phyloP scores from a whole-genome alignment of 2,113 vertebrate species.

The Chascanopsetta lugubris region DNA sequence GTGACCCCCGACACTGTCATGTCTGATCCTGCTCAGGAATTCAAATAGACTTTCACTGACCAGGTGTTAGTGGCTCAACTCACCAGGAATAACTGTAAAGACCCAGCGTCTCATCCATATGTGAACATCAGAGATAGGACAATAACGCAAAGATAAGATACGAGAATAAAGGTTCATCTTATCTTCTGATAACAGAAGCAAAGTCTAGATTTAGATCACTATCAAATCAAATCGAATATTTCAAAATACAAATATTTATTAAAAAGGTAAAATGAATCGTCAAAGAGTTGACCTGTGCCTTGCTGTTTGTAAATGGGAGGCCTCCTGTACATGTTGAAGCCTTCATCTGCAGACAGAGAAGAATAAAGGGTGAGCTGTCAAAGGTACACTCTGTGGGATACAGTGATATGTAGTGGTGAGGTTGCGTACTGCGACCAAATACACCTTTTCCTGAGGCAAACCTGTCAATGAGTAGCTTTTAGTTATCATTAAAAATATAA shows the following conservation, averaged over 20 bases:
- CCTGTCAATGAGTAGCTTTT: too few species aligned
- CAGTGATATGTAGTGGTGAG: too few species aligned
- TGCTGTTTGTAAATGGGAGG: constrained; percentile 97
- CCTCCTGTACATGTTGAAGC: constrained; percentile 94
- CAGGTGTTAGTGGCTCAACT: background rate
- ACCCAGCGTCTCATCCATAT: background rate
- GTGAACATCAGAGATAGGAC: background rate
- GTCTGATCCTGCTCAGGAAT: background rate
- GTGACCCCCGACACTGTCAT: background rate
- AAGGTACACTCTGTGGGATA: too few species aligned
- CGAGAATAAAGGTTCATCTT: too few species aligned
- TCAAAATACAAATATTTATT: background rate
- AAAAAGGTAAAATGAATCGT: background rate
- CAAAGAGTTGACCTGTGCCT: constrained; percentile 77
- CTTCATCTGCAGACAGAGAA: constrained; percentile 90
- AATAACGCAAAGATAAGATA: too few species aligned
- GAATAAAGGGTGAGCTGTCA: constrained; percentile 12
- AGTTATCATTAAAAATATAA: too few species aligned
- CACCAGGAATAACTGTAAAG: background rate
- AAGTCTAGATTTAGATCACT: too few species aligned
- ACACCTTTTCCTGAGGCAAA: too few species aligned
- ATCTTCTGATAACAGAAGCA: too few species aligned
- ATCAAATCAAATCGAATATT: too few species aligned
- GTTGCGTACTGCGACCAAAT: too few species aligned
- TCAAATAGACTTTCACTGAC: background rate